Evolutionary conservation across 2,888 invertebrate species (phyloP).

Genomic region (Cheilosia vernalis): DNA sequence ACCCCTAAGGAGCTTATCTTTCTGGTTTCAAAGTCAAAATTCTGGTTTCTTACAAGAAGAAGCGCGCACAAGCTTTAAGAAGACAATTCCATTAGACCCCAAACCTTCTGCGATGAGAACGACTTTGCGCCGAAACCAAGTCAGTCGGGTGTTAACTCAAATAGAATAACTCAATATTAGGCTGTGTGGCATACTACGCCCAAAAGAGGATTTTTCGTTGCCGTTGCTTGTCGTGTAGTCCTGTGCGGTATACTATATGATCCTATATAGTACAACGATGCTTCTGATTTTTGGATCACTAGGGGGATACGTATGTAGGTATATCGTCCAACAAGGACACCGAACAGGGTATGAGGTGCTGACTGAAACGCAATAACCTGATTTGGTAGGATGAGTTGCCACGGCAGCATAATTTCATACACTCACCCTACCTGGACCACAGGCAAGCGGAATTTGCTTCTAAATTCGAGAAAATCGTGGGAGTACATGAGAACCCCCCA

Average conservation of each 20-base stretch:
- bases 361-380: constrained; percentile 67
- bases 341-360: constrained; percentile 29
- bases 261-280: constrained; percentile 5
- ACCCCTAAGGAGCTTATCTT: constrained; percentile 74
- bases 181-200: constrained; percentile 72
- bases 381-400: constrained; percentile 34
- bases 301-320: constrained; percentile 62
- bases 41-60: constrained; percentile 48
- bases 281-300: constrained; percentile 62
- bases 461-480: constrained; percentile 30
- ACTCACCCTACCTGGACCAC: constrained; percentile 11
- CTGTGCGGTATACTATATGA: too few relatives aligned
- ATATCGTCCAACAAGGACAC: constrained; percentile 67
- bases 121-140: constrained; percentile 78
- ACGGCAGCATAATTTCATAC: constrained; percentile 18
- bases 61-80: constrained; percentile 60
- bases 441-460: constrained; percentile 9
- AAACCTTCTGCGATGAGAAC: constrained; percentile 27
- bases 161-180: constrained; percentile 74
- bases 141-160: constrained; percentile 77
- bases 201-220: constrained; percentile 45
- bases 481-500: neutral
- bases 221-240: too few relatives aligned
- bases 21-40: constrained; percentile 73
- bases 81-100: constrained; percentile 66